Base-by-base conservation (phyloP, 2,113 vertebrate genomes). In the Anguilla rostrata region DNA sequence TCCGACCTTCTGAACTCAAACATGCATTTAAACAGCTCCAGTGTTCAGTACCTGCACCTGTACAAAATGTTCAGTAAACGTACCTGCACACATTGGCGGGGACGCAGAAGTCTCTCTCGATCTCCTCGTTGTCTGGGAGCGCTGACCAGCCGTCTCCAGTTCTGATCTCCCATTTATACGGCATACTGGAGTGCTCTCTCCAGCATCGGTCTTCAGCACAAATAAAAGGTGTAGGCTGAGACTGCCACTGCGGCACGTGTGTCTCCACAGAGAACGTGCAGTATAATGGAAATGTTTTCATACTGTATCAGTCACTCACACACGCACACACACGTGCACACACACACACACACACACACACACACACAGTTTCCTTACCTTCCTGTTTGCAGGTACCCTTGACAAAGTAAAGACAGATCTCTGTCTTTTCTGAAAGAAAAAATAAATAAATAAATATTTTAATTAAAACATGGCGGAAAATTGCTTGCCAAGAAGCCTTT, bases 381-480 rank as follows among this genome's bases (percentile, higher is more conserved):
- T 86, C 90, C 26, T 95, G 87, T 29, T 3, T 92, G 85, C 95
- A 96, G 85, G 20, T 18, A 78, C 94, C 94, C 90, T 94, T 95
- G n/a, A 96, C 89, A 89, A 92, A 95, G 89, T 84, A 94, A 91
- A 94, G 88, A 86, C 95, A 96, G 63, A 95, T 95, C 87, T 93
- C 94, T 0, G 88, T 94, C 92, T 94, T 95, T 83, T 94, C 95
- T 95, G n/a, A 63, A 81, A 43, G 79, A 34, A 34, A 34, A 34
- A 34, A 87, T 39, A 87, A 81, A 63, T 18, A 86, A 88, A 18
- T 46, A 82, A 78, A 43, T 11, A 1, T 22, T 53, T 53, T 46
- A 83, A 29, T 39, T 18, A 34, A 40, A 11, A 49, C 15, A 39
- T 11, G 39, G 15, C 2, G 43, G 29, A 39, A 60, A 83, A 83